phyloP scores from a whole-genome alignment of 2,888 invertebrate genomes.

The Temnothorax unifasciatus region DNA sequence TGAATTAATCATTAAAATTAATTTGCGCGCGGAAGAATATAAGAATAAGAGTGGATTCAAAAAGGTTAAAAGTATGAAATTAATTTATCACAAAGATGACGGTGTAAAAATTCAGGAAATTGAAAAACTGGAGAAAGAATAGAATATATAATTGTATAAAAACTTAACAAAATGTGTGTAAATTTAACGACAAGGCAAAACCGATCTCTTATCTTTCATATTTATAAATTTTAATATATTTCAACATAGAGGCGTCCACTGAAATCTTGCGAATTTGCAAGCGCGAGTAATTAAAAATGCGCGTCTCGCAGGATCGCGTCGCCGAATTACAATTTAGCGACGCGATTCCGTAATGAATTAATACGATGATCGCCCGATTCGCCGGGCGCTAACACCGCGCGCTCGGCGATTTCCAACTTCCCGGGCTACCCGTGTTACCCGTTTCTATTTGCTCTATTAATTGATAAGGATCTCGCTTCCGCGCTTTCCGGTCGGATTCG shows the following conservation, averaged over 20 bases:
- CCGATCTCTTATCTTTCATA: neutral
- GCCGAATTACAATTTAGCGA: neutral
- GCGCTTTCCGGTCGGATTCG: slow-evolving; percentile 58
- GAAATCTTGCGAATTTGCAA: neutral
- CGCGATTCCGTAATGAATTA: neutral
- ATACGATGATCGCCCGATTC: slow-evolving; percentile 18
- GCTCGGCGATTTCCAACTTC: slow-evolving; percentile 35
- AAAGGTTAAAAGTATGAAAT: neutral
- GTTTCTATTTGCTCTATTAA: slow-evolving; percentile 56
- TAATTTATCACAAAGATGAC: neutral
- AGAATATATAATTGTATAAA: neutral
- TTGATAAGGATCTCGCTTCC: slow-evolving; percentile 54
- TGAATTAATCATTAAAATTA: slow-evolving; percentile 11
- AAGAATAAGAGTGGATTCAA: neutral
- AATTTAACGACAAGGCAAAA: slow-evolving; percentile 5
- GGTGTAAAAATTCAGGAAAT: neutral
- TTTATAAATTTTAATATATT: neutral
- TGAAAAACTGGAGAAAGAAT: neutral
- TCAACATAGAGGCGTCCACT: neutral
- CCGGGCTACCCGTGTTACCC: slow-evolving; percentile 39
- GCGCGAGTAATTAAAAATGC: neutral
- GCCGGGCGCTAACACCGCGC: neutral
- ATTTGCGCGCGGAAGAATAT: neutral
- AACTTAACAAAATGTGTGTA: neutral
- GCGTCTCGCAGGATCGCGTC: neutral